Percentiles rank a stretch among this genome's conserved stretches.
These are phyloP conservation scores for Oenanthe melanoleuca DNA, from an alignment of 2,113 vertebrate species.

Conservation along the genomic window DNA sequence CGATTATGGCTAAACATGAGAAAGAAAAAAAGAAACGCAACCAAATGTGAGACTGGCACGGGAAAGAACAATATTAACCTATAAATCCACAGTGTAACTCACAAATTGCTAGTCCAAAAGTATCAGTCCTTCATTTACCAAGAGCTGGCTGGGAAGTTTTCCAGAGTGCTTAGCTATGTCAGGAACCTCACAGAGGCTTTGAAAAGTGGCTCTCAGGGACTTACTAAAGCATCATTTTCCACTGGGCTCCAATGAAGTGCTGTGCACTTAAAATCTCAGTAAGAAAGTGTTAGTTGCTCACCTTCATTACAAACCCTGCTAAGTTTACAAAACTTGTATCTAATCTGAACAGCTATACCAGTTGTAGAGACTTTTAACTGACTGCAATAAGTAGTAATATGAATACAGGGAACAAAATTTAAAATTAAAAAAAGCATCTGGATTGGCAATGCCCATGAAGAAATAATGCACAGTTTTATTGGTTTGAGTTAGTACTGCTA, in stretches of 20 bases:
- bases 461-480: background rate
- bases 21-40: background rate
- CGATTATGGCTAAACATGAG: constrained; percentile 86
- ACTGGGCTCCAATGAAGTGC: background rate
- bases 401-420: background rate
- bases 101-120: background rate
- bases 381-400: background rate
- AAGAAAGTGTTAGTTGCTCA: background rate
- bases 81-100: background rate
- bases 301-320: background rate
- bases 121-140: background rate
- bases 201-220: background rate
- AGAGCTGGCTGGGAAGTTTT: background rate
- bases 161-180: background rate
- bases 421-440: background rate
- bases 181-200: background rate
- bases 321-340: background rate
- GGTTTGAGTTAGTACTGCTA: background rate
- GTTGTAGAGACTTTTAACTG: background rate
- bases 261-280: background rate
- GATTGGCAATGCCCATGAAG: background rate
- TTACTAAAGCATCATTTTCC: background rate
- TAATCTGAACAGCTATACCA: background rate
- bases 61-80: background rate
- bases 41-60: background rate